Base-by-base conservation (phyloP, 35 echinoderm and acorn worm genomes). In the Ophioderma brevispina region DNA sequence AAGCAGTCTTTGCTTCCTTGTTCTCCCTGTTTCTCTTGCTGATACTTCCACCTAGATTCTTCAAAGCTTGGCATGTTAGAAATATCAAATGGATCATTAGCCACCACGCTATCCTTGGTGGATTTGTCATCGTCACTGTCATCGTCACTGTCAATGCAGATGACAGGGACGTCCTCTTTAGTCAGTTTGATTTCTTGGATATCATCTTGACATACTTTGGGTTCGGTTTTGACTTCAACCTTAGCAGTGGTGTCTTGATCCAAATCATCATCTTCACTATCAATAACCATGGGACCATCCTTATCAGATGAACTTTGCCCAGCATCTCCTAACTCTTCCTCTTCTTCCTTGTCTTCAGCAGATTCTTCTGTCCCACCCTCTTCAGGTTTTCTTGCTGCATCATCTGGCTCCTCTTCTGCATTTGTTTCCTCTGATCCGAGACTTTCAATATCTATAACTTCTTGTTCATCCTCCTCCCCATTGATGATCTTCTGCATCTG, bases 401-500 rank as follows among this genome's bases (percentile, higher is more conserved):
- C 59, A 70, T 25, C 59, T 3, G n/a, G 6, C 28, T 30, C 1
- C 28, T 70, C 28, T 3, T 70, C 59, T 4, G 10, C 59, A 25
- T 30, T 30, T 8, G 1, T 70, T 4, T 70, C 59, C 2, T 30
- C 59, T 70, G 59, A 70, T 25, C 28, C 59, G 1, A 70, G 10
- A 70, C 59, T 70, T 70, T 70, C 59, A 70, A 70, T 30, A 70
- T 70, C 59, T 13, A 70, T 70, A 18, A 70, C 59, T 70, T 70
- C 59, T 4, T 70, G 10, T 4, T 70, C 59, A 70, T 70, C 23
- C 28, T 70, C 59, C n/a, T 70, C 10, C 2, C 59, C 59, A 70
- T 70, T 70, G 15, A 70, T 70, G 4, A 70, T 70, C 59, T 70
- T 70, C 23, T 70, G 59, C 59, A 70, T 70, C 28, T 70, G 59